Evolutionary conservation across 2,888 invertebrate genomes (phyloP), one percentile per base, ranked within the genome.

Genomic region (Eilema depressum): DNA sequence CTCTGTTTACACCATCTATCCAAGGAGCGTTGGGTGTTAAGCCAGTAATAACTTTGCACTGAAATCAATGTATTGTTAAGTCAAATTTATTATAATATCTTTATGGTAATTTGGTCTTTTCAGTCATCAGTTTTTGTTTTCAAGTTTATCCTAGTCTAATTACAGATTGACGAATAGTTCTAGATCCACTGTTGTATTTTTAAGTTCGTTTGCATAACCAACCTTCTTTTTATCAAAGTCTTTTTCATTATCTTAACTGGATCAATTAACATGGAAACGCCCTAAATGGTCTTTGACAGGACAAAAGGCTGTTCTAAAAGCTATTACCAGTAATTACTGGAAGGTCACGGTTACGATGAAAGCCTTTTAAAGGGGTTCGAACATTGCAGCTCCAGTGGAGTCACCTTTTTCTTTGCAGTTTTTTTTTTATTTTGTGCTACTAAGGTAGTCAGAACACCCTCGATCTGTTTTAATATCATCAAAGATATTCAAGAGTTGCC

Each of bases 1-100:
- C 76, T 62, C 63, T 71, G 71, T 78, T 76, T 74, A 75, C 67
- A 59, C 62, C 62, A 70, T 67, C 66, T 70, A 72, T 61, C 12
- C 28, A 11, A 2, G 26, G 3, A 47, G 17, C 64, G 30, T 68
- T 64, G 14, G 63, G 70, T n/a, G 20, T 23, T 33, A 57, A 56
- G 30, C 3, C 65, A 56, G 56, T 30, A 65, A 65, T 65, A 30
- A 33, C 17, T 37, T 66, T 23, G 66, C 23, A 20, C 30, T n/a
- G 20, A 28, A 41, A 53, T 23, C 23, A n/a, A 11, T n/a, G 3
- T 60, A n/a, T 53, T n/a, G 47, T n/a, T 1, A n/a, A n/a, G 20
- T 53, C 8, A 53, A n/a, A 53, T n/a, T n/a, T 20, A 47, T 47
- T n/a, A 20, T 1, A 20, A 20, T 1, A 47, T 47, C 7, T 20